Evolutionary conservation across 2,113 vertebrate genomes (phyloP), one percentile per base, ranked within the genome.

Genomic region (Hydropotes inermis): DNA sequence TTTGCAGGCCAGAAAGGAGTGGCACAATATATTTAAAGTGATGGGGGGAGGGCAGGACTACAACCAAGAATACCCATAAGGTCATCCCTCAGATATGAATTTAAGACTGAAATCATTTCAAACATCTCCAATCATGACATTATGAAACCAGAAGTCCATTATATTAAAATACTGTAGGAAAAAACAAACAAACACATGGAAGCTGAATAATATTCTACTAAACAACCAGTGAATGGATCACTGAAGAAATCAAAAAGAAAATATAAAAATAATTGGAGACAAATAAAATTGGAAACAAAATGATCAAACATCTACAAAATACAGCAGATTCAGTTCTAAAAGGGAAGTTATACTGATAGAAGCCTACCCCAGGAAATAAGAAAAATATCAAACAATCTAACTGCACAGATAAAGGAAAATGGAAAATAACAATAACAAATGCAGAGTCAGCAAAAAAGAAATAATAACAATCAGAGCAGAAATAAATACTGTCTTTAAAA

Each of bases 1-100:
- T 54, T 52, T 36, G 6, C 17, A 54, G 33, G 79, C 33, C 50
- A 82, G 50, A 54, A 21, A n/a, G 50, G 50, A 82, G 79, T 82
- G 50, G 33, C 33, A 54, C 19, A 54, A 54, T 82, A 82, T 54
- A 54, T n/a, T 54, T 82, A 25, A 82, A 82, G 50, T 82, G 79
- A 82, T n/a, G 50, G 33, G 6, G 17, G 2, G 10, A 12, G 12
- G 3, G 13, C 0, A 4, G 13, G 1, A 21, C 3, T 54, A 82
- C 79, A 82, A 82, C 19, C 19, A 36, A 54, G 19, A 82, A 54
- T 82, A 36, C 33, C 33, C 79, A 13, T 19, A 82, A 54, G 33
- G 6, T 21, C 33, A n/a, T 36, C 79, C 12, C n/a, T 82, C 79
- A 82, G 50, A 54, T 82, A 82, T 54, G 79, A 54, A 82, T 25